Evolutionary conservation across 2,797 vertebrate species (phyloP).

Genomic region (Alectoris magna): DNA sequence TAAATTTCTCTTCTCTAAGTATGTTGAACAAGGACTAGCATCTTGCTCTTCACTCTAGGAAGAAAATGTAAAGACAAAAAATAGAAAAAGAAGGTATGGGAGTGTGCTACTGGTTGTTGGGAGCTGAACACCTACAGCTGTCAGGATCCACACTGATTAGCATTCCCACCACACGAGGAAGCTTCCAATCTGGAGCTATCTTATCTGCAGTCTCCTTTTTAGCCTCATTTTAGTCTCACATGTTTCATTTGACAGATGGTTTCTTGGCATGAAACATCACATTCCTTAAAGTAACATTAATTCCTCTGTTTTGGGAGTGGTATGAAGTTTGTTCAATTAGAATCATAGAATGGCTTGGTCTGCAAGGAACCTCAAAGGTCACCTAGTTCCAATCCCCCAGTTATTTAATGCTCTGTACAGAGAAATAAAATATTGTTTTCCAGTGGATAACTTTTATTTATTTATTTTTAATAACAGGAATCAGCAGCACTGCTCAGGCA

Average conservation of each 20-base stretch:
- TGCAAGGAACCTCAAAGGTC: too few species aligned
- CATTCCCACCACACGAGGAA: constrained; percentile 30
- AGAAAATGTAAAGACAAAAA: neutral
- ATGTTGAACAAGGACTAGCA: neutral
- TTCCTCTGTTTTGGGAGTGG: neutral
- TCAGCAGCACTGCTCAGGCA: neutral
- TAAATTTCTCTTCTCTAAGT: neutral
- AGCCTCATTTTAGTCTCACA: constrained; percentile 22
- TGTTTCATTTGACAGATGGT: constrained; percentile 55
- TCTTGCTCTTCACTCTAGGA: neutral
- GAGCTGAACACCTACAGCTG: constrained; percentile 41
- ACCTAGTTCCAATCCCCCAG: too few species aligned
- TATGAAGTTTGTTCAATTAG: constrained; percentile 14
- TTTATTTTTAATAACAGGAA: neutral
- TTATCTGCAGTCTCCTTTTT: constrained; percentile 15
- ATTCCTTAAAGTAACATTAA: constrained; percentile 35
- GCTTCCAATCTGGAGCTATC: constrained; percentile 39
- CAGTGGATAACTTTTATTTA: accelerated
- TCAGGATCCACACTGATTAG: constrained; percentile 56
- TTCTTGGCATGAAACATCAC: constrained; percentile 31
- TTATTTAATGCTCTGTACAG: constrained; percentile 23
- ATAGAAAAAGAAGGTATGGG: neutral
- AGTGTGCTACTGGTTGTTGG: neutral
- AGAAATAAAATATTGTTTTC: neutral
- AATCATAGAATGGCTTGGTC: too few species aligned